Evolutionary conservation across 64 coral and sea anemone genomes (phyloP).

Genomic region (Montipora efflorescens): DNA sequence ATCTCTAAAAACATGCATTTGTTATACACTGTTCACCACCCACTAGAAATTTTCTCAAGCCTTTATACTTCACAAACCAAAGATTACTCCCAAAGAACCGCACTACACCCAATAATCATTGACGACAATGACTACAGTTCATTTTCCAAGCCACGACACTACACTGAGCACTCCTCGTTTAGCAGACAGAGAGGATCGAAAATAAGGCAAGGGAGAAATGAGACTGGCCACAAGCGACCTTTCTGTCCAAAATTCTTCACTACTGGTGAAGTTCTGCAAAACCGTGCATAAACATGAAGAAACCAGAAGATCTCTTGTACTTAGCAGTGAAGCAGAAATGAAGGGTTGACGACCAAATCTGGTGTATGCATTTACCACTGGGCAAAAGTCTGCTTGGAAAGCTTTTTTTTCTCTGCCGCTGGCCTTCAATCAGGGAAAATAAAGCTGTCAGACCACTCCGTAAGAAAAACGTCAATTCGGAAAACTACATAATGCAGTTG

Average conservation of each 20-base stretch:
- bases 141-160: neutral
- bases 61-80: too few species aligned
- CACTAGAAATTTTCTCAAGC: too few species aligned
- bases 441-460: constrained; percentile 30
- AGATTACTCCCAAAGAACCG: too few species aligned
- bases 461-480: constrained; percentile 52
- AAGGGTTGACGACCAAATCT: too few species aligned
- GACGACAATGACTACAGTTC: too few species aligned
- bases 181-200: constrained; percentile 2
- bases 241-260: constrained; percentile 24
- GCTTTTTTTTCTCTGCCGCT: neutral
- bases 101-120: too few species aligned
- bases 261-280: constrained; percentile 2
- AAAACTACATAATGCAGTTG: constrained; percentile 5
- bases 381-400: constrained; percentile 47
- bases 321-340: constrained; percentile 43
- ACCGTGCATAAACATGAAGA: neutral
- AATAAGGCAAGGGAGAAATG: constrained; percentile 21
- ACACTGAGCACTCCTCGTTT: neutral
- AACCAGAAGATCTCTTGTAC: constrained; percentile 1
- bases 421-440: neutral
- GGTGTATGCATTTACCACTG: constrained; percentile 32
- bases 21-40: too few species aligned
- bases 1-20: neutral
- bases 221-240: constrained; percentile 7